Evolutionary conservation across 2,113 vertebrate genomes (phyloP).

Genomic region (Apeltes quadracus): DNA sequence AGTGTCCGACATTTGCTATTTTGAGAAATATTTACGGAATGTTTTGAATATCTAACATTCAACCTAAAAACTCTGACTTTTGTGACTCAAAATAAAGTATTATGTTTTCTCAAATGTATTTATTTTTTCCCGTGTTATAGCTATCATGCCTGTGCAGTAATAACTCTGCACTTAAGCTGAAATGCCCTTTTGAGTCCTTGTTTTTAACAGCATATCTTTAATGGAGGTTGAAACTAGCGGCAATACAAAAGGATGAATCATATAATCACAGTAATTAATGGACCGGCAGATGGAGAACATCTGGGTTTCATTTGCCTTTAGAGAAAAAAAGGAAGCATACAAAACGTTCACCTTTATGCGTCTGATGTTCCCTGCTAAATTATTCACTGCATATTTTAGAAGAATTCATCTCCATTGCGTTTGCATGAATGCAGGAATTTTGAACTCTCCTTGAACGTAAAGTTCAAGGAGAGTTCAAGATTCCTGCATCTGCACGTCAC

Average conservation of each 20-base stretch:
- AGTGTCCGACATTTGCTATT: constrained; percentile 3
- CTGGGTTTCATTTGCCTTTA: constrained; percentile 47
- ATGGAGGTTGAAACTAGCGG: constrained; percentile 6
- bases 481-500: neutral
- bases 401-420: neutral
- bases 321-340: constrained; percentile 1
- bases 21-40: constrained; percentile 38
- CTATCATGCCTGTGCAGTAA: neutral
- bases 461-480: neutral
- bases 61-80: constrained; percentile 13
- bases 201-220: neutral
- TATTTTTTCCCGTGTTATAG: neutral
- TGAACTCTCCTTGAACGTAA: neutral
- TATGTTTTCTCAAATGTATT: constrained; percentile 44
- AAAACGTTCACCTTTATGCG: neutral
- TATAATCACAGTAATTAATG: constrained; percentile 48
- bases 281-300: constrained; percentile 56
- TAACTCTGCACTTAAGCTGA: neutral
- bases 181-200: neutral
- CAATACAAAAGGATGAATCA: constrained; percentile 38
- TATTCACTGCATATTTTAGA: neutral
- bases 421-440: neutral
- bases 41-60: constrained; percentile 33
- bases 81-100: constrained; percentile 44
- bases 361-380: neutral